These are phyloP conservation scores for Leptarthrus brevirostris DNA, from an alignment of 2,888 invertebrate genomes.

Conservation along the genomic window DNA sequence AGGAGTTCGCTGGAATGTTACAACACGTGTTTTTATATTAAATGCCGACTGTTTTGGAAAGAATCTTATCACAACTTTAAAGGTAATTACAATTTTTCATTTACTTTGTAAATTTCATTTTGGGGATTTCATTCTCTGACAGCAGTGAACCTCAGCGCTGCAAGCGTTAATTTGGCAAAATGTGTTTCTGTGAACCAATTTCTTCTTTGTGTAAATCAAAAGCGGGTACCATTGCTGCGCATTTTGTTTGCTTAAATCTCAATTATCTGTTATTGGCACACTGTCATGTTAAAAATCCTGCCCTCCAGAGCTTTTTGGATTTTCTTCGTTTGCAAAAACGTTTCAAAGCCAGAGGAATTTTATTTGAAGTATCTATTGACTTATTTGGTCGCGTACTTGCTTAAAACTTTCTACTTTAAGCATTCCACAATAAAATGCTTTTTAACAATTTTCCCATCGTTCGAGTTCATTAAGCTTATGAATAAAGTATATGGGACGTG, in stretches of 20 bases:
- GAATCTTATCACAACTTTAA: not conserved
- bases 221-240: not conserved
- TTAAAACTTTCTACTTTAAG: too few relatives aligned
- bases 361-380: conserved; percentile 1
- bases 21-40: too few relatives aligned
- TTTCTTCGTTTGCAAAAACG: conserved; percentile 22
- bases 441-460: too few relatives aligned
- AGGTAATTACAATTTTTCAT: conserved; percentile 9
- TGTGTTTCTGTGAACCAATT: conserved; percentile 8
- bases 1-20: too few relatives aligned
- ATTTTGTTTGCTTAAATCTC: conserved; percentile 38
- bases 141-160: conserved; percentile 10
- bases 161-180: conserved; percentile 34
- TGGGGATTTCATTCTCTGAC: not conserved
- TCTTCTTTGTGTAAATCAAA: conserved; percentile 35
- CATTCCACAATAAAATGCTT: too few relatives aligned
- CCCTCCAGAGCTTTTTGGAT: conserved; percentile 10
- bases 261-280: conserved; percentile 40
- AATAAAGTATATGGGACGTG: too few relatives aligned
- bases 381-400: not conserved
- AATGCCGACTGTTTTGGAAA: too few relatives aligned
- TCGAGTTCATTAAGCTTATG: too few relatives aligned
- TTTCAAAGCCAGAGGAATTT: conserved; percentile 17
- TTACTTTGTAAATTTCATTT: conserved; percentile 13
- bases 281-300: conserved; percentile 42